Conservation (phyloP, 2,797 vertebrate species). For the Kryptolebias ocellatus region DNA sequence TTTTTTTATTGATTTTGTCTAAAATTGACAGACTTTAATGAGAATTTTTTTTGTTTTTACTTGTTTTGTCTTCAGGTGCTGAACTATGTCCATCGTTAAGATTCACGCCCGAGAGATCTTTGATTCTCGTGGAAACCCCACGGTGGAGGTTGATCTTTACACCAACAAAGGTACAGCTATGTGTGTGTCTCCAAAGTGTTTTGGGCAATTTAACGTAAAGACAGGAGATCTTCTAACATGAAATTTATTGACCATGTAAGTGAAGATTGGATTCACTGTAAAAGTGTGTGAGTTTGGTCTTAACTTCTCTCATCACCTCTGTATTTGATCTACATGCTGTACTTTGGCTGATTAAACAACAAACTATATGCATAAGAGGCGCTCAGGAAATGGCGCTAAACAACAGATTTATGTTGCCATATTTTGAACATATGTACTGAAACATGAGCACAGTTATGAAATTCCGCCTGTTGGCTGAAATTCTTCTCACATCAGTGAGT, state of each 20-base stretch:
- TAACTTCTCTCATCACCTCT: neutral
- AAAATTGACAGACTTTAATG: neutral
- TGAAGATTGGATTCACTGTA: too few species aligned
- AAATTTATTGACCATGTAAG: neutral
- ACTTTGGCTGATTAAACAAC: neutral
- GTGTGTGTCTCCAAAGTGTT: neutral
- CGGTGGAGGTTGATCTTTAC: slow-evolving; percentile 92
- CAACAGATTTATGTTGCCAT: neutral
- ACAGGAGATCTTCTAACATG: neutral
- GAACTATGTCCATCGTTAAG: slow-evolving; percentile 90
- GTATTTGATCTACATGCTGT: neutral
- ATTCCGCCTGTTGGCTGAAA: too few species aligned
- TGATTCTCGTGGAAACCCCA: slow-evolving; percentile 97
- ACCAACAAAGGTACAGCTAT: slow-evolving; percentile 86
- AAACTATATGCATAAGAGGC: neutral
- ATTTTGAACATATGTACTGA: neutral
- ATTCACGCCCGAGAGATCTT: slow-evolving; percentile 92
- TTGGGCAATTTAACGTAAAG: neutral
- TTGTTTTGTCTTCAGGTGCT: slow-evolving; percentile 51
- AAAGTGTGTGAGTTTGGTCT: too few species aligned
- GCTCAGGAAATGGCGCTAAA: neutral
- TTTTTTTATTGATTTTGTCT: neutral
- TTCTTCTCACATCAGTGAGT: too few species aligned
- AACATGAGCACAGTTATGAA: too few species aligned
- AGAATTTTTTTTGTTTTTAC: neutral